phyloP scores from a whole-genome alignment of 2,888 invertebrate genomes.

The Boloria selene region DNA sequence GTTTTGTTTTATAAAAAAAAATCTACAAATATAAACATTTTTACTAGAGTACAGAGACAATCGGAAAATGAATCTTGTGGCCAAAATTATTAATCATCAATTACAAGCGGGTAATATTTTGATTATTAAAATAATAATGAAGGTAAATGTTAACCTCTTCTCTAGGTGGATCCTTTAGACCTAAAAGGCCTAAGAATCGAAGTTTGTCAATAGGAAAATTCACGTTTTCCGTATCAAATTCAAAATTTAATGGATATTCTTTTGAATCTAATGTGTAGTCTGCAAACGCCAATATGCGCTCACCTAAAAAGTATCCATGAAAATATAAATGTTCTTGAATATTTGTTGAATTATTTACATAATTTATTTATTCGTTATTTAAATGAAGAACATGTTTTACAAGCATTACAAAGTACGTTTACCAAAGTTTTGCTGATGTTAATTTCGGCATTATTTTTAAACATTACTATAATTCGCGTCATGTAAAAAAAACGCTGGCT shows the following conservation, averaged over 20 bases:
- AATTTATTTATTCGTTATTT: too few species aligned
- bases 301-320: slow-evolving; percentile 78
- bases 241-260: slow-evolving; percentile 92
- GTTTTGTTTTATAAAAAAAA: too few species aligned
- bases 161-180: slow-evolving; percentile 97
- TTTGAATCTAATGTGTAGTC: slow-evolving; percentile 92
- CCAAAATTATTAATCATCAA: too few species aligned
- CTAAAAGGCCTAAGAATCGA: slow-evolving; percentile 96
- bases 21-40: too few species aligned
- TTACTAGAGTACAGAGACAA: too few species aligned
- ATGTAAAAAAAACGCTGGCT: too few species aligned
- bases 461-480: too few species aligned
- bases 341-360: neutral
- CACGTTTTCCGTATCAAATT: slow-evolving; percentile 92
- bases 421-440: too few species aligned
- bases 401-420: too few species aligned
- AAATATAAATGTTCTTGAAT: neutral
- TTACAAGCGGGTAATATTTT: too few species aligned
- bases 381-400: too few species aligned
- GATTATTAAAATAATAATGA: neutral
- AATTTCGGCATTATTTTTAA: neutral
- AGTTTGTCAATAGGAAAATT: slow-evolving; percentile 94
- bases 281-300: slow-evolving; percentile 95
- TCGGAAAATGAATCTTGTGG: too few species aligned
- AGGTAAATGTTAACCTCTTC: slow-evolving; percentile 53